A percentile compares a stretch with the other conserved stretches of the same genome.
phyloP scores from a whole-genome alignment of 1,140 invertebrate genomes.

The Propsilocerus akamusi region DNA sequence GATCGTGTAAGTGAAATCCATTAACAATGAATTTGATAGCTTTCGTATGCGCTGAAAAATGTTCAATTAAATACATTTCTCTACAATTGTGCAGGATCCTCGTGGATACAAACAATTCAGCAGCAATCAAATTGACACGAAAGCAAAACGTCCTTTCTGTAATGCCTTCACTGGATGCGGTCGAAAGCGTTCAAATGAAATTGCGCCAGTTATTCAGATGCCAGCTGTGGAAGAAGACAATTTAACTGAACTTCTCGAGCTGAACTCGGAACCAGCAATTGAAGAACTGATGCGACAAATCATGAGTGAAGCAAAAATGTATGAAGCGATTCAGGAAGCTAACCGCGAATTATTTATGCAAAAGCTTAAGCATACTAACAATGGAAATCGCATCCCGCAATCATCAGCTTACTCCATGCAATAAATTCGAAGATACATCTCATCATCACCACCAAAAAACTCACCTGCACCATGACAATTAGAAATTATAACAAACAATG shows the following conservation, averaged over 20 bases:
- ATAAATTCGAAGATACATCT: too few relatives aligned
- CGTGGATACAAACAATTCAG: neutral
- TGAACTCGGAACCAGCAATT: slow-evolving; percentile 43
- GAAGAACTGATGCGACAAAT: slow-evolving; percentile 56
- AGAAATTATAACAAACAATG: too few relatives aligned
- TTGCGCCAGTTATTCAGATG: slow-evolving; percentile 25
- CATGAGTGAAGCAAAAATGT: slow-evolving; percentile 52
- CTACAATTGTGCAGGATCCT: neutral
- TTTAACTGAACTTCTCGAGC: slow-evolving; percentile 35
- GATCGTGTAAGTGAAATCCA: neutral
- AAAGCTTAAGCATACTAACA: slow-evolving; percentile 18
- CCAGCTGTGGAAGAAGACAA: slow-evolving; percentile 30
- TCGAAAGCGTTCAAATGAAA: slow-evolving; percentile 33
- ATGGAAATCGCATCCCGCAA: neutral
- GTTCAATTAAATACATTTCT: too few relatives aligned
- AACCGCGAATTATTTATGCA: slow-evolving; percentile 41
- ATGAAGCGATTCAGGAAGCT: slow-evolving; percentile 56
- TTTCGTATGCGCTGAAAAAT: too few relatives aligned
- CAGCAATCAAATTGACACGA: neutral
- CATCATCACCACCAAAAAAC: too few relatives aligned
- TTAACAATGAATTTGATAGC: neutral
- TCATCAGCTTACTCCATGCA: neutral
- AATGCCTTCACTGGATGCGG: slow-evolving; percentile 57
- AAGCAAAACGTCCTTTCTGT: slow-evolving; percentile 43
- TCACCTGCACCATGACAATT: too few relatives aligned